A percentile compares a stretch with the other conserved stretches of the same genome.
These are phyloP conservation scores for Pomatorhinus ruficollis DNA, from an alignment of 2,113 vertebrate species.

Conservation along the genomic window DNA sequence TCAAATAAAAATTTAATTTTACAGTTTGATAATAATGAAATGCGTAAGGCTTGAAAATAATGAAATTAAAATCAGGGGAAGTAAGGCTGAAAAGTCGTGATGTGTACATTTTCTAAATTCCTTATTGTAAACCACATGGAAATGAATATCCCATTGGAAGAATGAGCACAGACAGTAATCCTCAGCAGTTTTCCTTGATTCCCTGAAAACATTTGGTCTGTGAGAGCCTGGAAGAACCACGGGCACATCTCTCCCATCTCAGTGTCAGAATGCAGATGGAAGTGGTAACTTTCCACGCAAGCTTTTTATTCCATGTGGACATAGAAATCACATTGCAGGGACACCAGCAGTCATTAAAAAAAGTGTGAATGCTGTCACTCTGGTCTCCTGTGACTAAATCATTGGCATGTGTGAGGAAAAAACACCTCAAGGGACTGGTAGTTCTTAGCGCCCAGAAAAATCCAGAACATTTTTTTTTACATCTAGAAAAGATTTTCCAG, in stretches of 20 bases:
- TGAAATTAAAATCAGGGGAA: background rate
- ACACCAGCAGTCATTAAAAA: background rate
- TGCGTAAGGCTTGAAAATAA: background rate
- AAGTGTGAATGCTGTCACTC: background rate
- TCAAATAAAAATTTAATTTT: background rate
- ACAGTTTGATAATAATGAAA: background rate
- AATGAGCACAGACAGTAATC: background rate
- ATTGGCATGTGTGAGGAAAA: background rate
- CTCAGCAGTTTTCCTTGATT: background rate
- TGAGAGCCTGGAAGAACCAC: background rate
- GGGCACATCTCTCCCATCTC: background rate
- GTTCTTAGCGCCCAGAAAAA: background rate
- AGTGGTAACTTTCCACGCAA: background rate
- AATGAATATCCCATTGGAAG: background rate
- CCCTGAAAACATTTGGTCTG: background rate
- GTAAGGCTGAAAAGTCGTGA: background rate
- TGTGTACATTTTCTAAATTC: background rate
- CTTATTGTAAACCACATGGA: background rate
- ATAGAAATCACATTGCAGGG: background rate
- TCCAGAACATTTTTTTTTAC: background rate
- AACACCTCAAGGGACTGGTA: background rate
- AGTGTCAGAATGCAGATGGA: background rate
- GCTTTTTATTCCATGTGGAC: background rate
- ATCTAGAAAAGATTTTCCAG: background rate
- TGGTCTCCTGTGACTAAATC: background rate